phyloP scores from a whole-genome alignment of 2,888 invertebrate genomes.

The Ormyrus pomaceus region DNA sequence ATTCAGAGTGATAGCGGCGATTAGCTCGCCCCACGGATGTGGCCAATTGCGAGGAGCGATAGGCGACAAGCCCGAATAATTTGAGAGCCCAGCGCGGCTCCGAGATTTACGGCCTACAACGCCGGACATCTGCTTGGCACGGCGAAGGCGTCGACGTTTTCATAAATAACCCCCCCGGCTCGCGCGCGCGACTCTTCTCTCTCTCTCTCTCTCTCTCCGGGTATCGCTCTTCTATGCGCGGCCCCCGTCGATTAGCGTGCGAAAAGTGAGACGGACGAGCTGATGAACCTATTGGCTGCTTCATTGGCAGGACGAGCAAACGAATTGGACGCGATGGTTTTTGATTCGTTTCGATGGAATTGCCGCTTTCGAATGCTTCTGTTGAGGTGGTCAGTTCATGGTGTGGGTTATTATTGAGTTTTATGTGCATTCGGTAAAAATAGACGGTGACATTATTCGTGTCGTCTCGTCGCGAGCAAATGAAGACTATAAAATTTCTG shows the following conservation, averaged over 20 bases:
- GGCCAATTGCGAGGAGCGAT: conserved; percentile 38
- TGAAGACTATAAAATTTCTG: too few relatives aligned
- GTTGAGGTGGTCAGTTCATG: too few relatives aligned
- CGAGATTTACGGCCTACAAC: conserved; percentile 49
- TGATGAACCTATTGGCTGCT: not conserved
- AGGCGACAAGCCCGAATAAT: conserved; percentile 38
- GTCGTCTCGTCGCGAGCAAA: too few relatives aligned
- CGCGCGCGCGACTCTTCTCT: too few relatives aligned
- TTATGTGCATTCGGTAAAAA: too few relatives aligned
- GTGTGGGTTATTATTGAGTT: too few relatives aligned
- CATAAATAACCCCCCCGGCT: conserved; percentile 8
- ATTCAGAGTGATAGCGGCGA: conserved; percentile 43
- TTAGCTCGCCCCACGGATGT: conserved; percentile 33
- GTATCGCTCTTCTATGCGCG: not conserved
- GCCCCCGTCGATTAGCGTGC: conserved; percentile 24
- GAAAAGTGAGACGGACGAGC: not conserved
- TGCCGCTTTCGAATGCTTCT: too few relatives aligned
- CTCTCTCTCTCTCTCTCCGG: too few relatives aligned
- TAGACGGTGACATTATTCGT: too few relatives aligned
- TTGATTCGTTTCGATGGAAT: too few relatives aligned
- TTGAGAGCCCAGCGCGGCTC: conserved; percentile 6
- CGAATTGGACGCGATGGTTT: not conserved
- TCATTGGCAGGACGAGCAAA: not conserved
- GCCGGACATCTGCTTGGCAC: conserved; percentile 8
- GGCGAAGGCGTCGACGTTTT: conserved; percentile 21